Base-by-base conservation (phyloP, 2,888 invertebrate species). In the Dexiosoma caninum region DNA sequence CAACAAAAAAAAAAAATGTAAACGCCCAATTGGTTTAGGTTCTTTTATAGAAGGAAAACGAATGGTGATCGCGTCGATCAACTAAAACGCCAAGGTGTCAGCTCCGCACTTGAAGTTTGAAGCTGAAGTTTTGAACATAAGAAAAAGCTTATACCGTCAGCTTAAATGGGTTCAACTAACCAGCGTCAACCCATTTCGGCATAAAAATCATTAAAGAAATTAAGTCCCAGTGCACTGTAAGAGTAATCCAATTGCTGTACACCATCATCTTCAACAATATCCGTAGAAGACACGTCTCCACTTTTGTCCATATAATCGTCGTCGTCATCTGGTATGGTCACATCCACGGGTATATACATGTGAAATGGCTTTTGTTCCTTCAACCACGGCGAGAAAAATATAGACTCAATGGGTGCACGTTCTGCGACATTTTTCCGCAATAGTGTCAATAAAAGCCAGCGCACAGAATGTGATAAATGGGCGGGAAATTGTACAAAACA, bases 401-500 rank as follows among this genome's bases (percentile, higher is more conserved):
- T 87, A 30, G 87, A 84, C 32, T 86, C 85, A 6, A 88, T 88
- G 5, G 84, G 85, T 83, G 88, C 81, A 10, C 89, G 88, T 66
- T 89, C 89, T 1, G 83, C 85, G 32, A 86, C 86, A 42, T 88
- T 87, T 78, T 89, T 89, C 5, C 87, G 85, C 71, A 89, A 71
- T 32, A 89, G 72, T 3, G 85, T 84, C 8, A 88, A 81, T 35
- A 89, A 82, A 2, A 89, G 60, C 87, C 86, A 87, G 10, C 89
- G 87, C 7, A 87, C 88, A 5, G 88, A 85, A 60, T 85, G 86
- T 37, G 89, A 86, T 0, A 89, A 60, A 30, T 84, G 83, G 49
- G 84, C 82, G 3, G 89, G 89, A 40, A 89, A 86, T 72, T 88
- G 88, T n/a, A 89, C 87, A 71, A 87, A 87, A 49, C 88, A 87